A percentile compares a stretch with the other conserved stretches of the same genome.
These are phyloP conservation scores for Nasonia giraulti DNA, from an alignment of 1,140 invertebrate genomes.

Conservation along the genomic window DNA sequence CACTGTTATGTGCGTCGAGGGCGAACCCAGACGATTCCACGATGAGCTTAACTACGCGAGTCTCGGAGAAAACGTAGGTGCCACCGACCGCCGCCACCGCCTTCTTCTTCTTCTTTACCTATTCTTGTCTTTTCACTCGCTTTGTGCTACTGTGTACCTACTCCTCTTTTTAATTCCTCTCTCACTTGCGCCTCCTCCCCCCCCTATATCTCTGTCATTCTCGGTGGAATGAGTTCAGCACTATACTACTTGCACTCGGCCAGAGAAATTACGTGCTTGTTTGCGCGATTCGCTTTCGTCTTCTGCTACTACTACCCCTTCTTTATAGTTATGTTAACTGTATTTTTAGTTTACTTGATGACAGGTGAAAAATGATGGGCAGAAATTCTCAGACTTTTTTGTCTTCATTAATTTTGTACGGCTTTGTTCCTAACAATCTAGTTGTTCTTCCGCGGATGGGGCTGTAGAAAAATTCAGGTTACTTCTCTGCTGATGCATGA, in stretches of 20 bases:
- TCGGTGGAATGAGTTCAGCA: slow-evolving; percentile 7
- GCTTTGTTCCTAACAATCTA: too few species aligned
- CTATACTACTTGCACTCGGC: slow-evolving; percentile 22
- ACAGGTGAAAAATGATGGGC: slow-evolving; percentile 23
- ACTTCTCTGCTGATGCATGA: too few species aligned
- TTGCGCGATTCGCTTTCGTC: neutral
- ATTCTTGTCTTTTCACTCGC: neutral
- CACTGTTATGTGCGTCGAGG: slow-evolving; percentile 11
- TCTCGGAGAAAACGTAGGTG: slow-evolving; percentile 33
- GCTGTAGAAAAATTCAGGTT: too few species aligned
- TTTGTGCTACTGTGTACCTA: neutral
- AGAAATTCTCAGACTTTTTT: neutral
- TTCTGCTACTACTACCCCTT: neutral
- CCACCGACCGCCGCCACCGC: neutral
- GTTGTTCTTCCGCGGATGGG: too few species aligned
- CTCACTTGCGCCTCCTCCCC: neutral
- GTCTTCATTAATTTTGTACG: neutral
- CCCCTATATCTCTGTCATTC: neutral
- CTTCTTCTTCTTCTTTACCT: neutral
- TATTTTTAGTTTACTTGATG: slow-evolving; percentile 26
- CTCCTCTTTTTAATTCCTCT: neutral
- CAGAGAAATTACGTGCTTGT: slow-evolving; percentile 28
- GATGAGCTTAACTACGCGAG: slow-evolving; percentile 33
- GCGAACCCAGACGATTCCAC: slow-evolving; percentile 23
- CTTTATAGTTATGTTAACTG: slow-evolving; percentile 9